phyloP scores from a whole-genome alignment of 2,797 vertebrate genomes.

The Ctenochaetus hawaiiensis region DNA sequence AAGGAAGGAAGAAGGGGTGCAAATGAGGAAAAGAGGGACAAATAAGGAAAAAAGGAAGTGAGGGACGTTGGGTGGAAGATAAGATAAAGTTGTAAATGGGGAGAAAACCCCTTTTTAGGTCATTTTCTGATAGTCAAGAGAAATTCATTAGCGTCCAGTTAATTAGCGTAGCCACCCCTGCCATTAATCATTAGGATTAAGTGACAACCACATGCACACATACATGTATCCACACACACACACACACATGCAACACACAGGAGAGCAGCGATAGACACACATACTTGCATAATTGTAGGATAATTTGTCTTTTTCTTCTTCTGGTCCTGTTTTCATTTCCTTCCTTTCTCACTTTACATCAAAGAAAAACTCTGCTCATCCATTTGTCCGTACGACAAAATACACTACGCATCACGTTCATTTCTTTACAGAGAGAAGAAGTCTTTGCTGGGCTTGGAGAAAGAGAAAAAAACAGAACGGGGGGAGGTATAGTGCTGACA shows the following conservation, averaged over 20 bases:
- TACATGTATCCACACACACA: slow-evolving; percentile 2
- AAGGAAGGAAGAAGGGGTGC: background rate
- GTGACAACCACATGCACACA: slow-evolving; percentile 33
- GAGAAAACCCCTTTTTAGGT: slow-evolving; percentile 50
- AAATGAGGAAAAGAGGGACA: slow-evolving; percentile 22
- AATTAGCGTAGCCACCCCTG: slow-evolving; percentile 61
- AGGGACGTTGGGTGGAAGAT: slow-evolving; percentile 18
- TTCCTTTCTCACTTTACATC: slow-evolving; percentile 10
- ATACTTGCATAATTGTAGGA: background rate
- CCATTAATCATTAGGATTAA: slow-evolving; percentile 67
- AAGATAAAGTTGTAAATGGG: slow-evolving; percentile 34
- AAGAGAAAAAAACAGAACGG: slow-evolving; percentile 27
- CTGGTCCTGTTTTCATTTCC: background rate
- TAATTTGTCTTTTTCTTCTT: slow-evolving; percentile 10
- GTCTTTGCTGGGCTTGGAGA: slow-evolving; percentile 36
- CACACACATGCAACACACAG: slow-evolving; percentile 1
- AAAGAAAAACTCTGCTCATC: slow-evolving; percentile 28
- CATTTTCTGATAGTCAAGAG: slow-evolving; percentile 35
- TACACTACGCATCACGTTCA: slow-evolving; percentile 35
- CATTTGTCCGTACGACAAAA: slow-evolving; percentile 42
- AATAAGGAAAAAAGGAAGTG: slow-evolving; percentile 23
- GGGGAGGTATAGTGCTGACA: slow-evolving; percentile 77
- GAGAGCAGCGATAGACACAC: slow-evolving; percentile 1
- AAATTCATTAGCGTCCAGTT: slow-evolving; percentile 71
- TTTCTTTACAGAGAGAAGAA: slow-evolving; percentile 53